These are phyloP conservation scores for Coenobita brevimanus DNA, from an alignment of 1,140 invertebrate species.

Conservation along the genomic window DNA sequence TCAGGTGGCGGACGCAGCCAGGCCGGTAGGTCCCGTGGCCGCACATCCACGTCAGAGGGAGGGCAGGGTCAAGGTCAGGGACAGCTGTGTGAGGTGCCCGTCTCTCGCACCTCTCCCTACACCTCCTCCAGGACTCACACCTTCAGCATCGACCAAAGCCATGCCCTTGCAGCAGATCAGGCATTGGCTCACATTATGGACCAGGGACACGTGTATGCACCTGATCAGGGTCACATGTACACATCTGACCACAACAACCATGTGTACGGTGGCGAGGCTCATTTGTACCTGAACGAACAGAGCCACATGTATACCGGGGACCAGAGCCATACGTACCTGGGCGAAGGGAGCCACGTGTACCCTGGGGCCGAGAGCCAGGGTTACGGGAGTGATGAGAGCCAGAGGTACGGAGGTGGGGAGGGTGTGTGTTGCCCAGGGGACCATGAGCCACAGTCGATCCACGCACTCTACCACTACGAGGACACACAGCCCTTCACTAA, in stretches of 20 bases:
- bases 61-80: neutral
- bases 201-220: neutral
- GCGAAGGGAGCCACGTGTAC: neutral
- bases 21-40: neutral
- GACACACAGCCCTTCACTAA: neutral
- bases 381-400: neutral
- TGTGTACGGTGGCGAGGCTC: neutral
- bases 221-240: neutral
- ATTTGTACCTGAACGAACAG: neutral
- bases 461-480: constrained; percentile 12
- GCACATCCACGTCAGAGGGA: neutral
- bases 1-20: neutral
- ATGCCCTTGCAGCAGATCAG: constrained; percentile 36
- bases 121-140: constrained; percentile 25
- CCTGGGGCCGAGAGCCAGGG: neutral
- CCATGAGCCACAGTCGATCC: neutral
- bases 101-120: neutral
- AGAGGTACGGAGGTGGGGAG: no score
- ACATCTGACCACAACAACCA: neutral
- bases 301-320: neutral
- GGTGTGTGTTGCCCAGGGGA: no score
- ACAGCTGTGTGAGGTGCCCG: neutral
- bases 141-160: constrained; percentile 40
- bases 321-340: neutral
- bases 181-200: constrained; percentile 16